phyloP scores from a whole-genome alignment of 2,888 invertebrate species.

The Hoplodrina blanda region DNA sequence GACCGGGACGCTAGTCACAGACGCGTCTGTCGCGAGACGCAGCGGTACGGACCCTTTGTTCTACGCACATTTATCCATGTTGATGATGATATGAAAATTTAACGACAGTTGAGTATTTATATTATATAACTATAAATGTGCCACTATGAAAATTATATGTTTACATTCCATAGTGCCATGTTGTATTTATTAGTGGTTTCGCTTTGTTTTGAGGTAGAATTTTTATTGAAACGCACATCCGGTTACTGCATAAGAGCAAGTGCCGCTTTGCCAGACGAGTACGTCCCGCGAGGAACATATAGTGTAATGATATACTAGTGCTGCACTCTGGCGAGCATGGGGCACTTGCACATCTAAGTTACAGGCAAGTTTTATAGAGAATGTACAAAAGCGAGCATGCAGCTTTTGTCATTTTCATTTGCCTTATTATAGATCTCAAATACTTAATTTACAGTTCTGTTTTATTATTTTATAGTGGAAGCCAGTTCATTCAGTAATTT shows the following conservation, averaged over 20 bases:
- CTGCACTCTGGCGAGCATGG: constrained; percentile 25
- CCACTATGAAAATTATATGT: constrained; percentile 88
- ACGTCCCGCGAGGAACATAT: constrained; percentile 11
- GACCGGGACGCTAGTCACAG: too few relatives aligned
- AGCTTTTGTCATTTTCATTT: constrained; percentile 42
- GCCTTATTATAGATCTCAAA: constrained; percentile 46
- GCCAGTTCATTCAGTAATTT: constrained; percentile 38
- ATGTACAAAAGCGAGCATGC: constrained; percentile 45
- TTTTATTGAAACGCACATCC: constrained; percentile 43
- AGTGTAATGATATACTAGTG: constrained; percentile 2
- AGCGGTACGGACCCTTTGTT: not conserved
- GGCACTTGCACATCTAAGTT: constrained; percentile 13
- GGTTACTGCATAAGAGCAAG: not conserved
- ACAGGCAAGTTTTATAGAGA: constrained; percentile 6
- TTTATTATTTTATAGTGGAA: constrained; percentile 55
- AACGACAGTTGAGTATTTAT: constrained; percentile 58
- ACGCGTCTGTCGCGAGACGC: too few relatives aligned
- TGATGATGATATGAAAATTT: constrained; percentile 49
- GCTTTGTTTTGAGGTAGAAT: constrained; percentile 54
- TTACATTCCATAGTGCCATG: constrained; percentile 87
- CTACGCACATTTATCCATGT: constrained; percentile 52
- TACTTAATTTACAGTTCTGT: constrained; percentile 50
- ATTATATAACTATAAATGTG: constrained; percentile 65
- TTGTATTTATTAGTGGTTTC: constrained; percentile 66
- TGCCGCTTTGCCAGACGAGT: constrained; percentile 35